Conservation (phyloP, 2,113 vertebrate genomes). For the Sinosuthora webbiana region DNA sequence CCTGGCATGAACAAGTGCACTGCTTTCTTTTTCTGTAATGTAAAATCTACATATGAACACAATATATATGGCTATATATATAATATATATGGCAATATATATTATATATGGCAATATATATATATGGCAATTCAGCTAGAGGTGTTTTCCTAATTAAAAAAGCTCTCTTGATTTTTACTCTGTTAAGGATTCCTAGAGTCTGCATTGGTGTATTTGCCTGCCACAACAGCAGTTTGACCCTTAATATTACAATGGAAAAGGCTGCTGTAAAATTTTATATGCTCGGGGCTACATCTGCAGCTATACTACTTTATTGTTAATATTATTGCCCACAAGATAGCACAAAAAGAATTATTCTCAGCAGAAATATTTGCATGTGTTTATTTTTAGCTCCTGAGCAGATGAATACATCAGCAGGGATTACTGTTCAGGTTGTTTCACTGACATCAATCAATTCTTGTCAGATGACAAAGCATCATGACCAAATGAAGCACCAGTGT, state of each 20-base stretch:
- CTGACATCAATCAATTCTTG: neutral
- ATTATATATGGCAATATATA: no score
- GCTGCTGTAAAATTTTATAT: neutral
- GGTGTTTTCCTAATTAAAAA: neutral
- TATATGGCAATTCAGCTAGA: neutral
- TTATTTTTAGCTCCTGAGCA: neutral
- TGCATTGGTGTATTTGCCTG: neutral
- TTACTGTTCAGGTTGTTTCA: neutral
- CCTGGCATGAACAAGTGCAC: neutral
- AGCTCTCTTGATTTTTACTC: neutral
- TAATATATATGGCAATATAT: no score
- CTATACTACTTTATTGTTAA: neutral
- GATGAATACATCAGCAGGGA: neutral
- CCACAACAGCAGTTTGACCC: neutral
- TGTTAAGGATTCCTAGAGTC: neutral
- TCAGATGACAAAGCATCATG: neutral
- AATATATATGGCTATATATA: neutral
- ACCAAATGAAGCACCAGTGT: neutral
- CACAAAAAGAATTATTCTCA: neutral
- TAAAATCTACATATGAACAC: fast-evolving
- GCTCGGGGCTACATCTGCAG: neutral
- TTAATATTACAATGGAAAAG: neutral
- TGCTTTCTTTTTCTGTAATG: neutral
- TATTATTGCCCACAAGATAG: neutral
- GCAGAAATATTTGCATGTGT: neutral